Evolutionary conservation across 2,797 vertebrate species (phyloP).

Genomic region (Mus minutoides): DNA sequence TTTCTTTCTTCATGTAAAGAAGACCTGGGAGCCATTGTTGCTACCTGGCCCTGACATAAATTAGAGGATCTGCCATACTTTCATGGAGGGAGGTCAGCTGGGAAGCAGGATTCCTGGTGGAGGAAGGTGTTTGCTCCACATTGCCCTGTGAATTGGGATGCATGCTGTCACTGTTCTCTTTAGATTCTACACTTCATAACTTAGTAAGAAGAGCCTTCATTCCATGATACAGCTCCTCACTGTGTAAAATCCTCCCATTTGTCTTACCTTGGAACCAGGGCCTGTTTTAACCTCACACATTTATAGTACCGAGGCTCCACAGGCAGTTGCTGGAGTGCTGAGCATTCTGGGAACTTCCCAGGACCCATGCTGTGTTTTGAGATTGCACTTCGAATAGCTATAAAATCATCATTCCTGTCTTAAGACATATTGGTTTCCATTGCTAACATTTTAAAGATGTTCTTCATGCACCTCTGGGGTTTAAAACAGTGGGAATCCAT

Average conservation of each 20-base stretch:
- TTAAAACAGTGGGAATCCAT: constrained; percentile 5
- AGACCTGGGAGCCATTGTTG: not conserved
- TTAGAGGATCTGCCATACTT: not conserved
- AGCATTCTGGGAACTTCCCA: not conserved
- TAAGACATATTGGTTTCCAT: not conserved
- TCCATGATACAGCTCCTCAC: not conserved
- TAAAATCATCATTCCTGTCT: constrained; percentile 19
- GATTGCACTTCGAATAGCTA: not conserved
- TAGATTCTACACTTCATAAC: not conserved
- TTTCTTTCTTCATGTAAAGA: not conserved
- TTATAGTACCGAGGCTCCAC: not conserved
- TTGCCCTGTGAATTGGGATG: not conserved
- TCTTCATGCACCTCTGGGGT: not conserved
- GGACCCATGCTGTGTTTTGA: not conserved
- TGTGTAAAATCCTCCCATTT: not conserved
- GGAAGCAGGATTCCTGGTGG: not conserved
- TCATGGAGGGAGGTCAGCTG: not conserved
- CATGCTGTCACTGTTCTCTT: not conserved
- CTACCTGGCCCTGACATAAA: accelerated
- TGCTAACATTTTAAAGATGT: constrained; percentile 48
- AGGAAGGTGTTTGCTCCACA: not conserved
- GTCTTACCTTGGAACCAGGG: not conserved
- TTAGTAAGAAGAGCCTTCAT: not conserved
- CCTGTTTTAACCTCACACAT: not conserved
- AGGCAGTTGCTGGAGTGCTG: accelerated